Evolutionary conservation across 2,797 vertebrate species (phyloP).

Genomic region (Glossophaga mutica): DNA sequence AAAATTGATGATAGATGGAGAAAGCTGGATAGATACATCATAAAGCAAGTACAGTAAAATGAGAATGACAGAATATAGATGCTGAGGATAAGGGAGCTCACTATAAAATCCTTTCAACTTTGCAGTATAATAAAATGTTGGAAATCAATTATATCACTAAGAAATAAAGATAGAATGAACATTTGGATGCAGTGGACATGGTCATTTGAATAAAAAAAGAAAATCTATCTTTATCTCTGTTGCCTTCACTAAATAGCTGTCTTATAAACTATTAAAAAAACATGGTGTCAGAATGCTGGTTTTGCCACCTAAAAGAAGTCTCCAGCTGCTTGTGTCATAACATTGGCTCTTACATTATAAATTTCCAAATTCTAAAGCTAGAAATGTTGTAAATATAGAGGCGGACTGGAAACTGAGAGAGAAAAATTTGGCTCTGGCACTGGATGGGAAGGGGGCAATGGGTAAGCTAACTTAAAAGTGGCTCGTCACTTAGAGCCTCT

Average conservation of each 20-base stretch:
- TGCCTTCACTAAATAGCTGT: not conserved
- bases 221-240: not conserved
- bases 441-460: not conserved
- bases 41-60: not conserved
- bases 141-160: conserved; percentile 28
- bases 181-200: not conserved
- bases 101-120: conserved; percentile 36
- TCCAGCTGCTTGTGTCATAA: not conserved
- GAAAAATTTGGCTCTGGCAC: conserved; percentile 8
- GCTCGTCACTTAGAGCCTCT: not conserved
- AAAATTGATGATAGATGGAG: not conserved
- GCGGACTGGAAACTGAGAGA: conserved; percentile 7
- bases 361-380: not conserved
- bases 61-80: not conserved
- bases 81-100: not conserved
- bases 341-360: not conserved
- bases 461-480: conserved; percentile 12
- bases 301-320: not conserved
- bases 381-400: conserved; percentile 39
- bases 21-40: not conserved
- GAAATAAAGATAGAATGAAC: not conserved
- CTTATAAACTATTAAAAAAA: not conserved
- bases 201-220: not conserved
- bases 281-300: not conserved
- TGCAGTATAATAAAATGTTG: conserved; percentile 21